Evolutionary conservation across 2,113 vertebrate species (phyloP), one percentile per base, ranked within the genome.

Genomic region (Oryzias javanicus): DNA sequence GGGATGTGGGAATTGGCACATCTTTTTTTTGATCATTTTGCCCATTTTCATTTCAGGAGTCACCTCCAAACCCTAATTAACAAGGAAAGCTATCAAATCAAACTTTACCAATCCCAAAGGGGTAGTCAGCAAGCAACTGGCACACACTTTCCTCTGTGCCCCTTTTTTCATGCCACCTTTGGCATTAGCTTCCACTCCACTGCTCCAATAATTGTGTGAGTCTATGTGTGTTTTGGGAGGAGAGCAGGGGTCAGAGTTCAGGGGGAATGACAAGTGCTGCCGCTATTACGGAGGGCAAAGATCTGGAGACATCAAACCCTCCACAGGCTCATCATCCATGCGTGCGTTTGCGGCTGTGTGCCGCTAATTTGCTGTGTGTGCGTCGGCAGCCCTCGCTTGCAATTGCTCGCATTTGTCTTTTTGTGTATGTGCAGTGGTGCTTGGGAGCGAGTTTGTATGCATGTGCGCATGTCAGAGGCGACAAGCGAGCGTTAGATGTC

Each of bases 41-140:
- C 85, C 82, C 79, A 82, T 85, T 90, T 86, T 75, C 74, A 69
- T 79, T 86, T 76, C 79, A 80, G 67, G 86, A 88, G 85, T 90
- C 88, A 89, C 88, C 88, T 85, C 86, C 86, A 89, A 88, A 84
- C 81, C 85, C 83, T 86, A 87, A 90, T 90, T 90, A 88, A 90
- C 82, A 74, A 82, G 79, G 55, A 85, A 80, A 83, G 80, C 82
- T 79, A 86, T 90, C 82, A 88, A 90, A 87, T 90, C 82, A 88
- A 89, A 90, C 84, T 88, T 86, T 65, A 86, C 55, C 68, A 82
- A 74, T 87, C 88, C 80, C 86, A 82, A 67, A 76, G 85, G 88
- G 79, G 79, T 75, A 67, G 52, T 85, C 64, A 44, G 78, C 55
- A 81, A 62, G 81, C 80, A 81, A 81, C 76, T 88, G 80, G 83